These are phyloP conservation scores for Ceryle rudis DNA, from an alignment of 2,797 vertebrate species.

Conservation along the genomic window DNA sequence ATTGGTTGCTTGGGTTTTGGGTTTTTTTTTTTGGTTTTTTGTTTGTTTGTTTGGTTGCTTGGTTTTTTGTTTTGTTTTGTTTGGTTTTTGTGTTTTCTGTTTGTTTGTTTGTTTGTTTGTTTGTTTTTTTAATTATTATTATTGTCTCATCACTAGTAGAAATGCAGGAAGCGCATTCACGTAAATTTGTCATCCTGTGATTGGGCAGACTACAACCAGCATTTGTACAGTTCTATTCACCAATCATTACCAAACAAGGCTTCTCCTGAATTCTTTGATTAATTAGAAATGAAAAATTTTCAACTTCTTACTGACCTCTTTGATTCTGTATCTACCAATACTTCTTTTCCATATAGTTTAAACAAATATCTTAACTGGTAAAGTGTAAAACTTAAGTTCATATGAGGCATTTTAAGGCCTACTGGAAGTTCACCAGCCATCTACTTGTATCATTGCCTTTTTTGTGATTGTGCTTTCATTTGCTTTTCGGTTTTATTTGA, in stretches of 20 bases:
- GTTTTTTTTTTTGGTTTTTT: not conserved
- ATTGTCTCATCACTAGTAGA: not conserved
- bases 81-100: too few species aligned
- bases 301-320: too few species aligned
- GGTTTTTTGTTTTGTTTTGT: too few species aligned
- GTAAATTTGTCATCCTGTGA: not conserved
- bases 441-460: not conserved
- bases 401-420: not conserved
- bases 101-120: too few species aligned
- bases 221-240: not conserved
- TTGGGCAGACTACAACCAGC: not conserved
- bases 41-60: too few species aligned
- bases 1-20: too few species aligned
- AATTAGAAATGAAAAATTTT: not conserved
- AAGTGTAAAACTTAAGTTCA: not conserved
- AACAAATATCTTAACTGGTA: not conserved
- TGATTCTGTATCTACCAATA: not conserved
- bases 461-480: not conserved
- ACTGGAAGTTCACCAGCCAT: not conserved
- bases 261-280: not conserved
- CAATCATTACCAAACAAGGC: not conserved
- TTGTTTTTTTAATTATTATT: too few species aligned
- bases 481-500: not conserved
- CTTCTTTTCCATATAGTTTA: not conserved
- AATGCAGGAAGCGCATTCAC: not conserved